Evolutionary conservation across 2,797 vertebrate species (phyloP), one percentile per base, ranked within the genome.

Genomic region (Cirrhinus molitorella): DNA sequence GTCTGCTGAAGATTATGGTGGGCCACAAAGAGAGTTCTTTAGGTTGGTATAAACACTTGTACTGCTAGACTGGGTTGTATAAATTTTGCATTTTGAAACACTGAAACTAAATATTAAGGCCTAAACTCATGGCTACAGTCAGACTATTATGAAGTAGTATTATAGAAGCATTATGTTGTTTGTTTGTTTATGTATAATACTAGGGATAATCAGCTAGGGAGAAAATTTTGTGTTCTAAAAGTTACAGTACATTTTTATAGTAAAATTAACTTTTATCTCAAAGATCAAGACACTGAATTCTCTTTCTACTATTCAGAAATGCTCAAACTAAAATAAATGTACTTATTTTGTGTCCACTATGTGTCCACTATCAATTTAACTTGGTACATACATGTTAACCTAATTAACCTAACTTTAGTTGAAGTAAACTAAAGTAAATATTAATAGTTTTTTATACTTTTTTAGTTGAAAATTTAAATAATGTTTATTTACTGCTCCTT

Each of bases 41-140:
- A 63, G 61, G 61, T 63, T 31, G 25, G 61, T 63, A 63, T 63
- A 63, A 63, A 63, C 61, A 63, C 59, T 63, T 63, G 13, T 63
- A 31, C 25, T 63, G 61, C 61, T 63, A 63, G 61, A 31, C 61
- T 63, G 61, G 13, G 55, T 49, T 14, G 61, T 31, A 63, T 2
- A 63, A 63, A 63, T 63, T 5, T 63, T 63, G 59, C 25, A 14
- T 63, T 25, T 16, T 63, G 25, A 63, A 63, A 31, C 31, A 65
- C 25, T 65, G 3, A 65, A 65, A 65, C 61, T 9, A 65, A 65
- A 65, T 65, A 65, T 65, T 65, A 9, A 65, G 28, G 61, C 28
- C 28, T 65, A 34, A 34, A 65, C 61, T 65, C 61, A 34, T 63
- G 61, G 61, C 25, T 31, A 63, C 14, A 63, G 61, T 63, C 28